Percentiles rank a stretch among this genome's conserved stretches.
phyloP scores from a whole-genome alignment of 35 echinoderm and acorn worm species.

The Ophioderma brevispina region DNA sequence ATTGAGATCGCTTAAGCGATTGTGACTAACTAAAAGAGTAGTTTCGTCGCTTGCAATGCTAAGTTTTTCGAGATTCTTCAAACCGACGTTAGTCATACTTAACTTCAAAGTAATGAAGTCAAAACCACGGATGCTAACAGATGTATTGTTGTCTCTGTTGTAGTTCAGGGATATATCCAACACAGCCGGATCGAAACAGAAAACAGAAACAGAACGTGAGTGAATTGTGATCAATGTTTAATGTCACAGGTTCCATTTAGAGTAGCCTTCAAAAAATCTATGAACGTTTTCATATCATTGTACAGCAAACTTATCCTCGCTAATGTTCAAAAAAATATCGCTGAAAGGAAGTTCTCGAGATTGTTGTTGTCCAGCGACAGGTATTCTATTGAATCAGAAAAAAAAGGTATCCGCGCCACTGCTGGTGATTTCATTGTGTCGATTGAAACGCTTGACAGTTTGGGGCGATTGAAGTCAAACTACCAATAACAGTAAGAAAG shows the following conservation, averaged over 20 bases:
- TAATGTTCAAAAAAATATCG: neutral
- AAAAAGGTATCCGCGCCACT: neutral
- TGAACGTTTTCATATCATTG: neutral
- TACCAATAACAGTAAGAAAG: neutral
- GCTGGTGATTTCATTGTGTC: neutral
- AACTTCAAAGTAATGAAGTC: neutral
- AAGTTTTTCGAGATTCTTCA: neutral
- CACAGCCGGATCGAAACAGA: neutral
- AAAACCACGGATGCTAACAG: neutral
- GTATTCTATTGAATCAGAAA: neutral
- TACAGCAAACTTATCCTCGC: neutral
- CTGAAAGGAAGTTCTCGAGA: neutral
- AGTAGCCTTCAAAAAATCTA: neutral
- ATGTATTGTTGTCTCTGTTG: neutral
- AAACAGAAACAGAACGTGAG: neutral
- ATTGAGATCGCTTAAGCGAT: neutral
- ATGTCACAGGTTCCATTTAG: neutral
- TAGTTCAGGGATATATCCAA: neutral
- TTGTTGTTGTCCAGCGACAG: neutral
- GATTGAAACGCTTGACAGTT: neutral
- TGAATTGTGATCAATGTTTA: neutral
- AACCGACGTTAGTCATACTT: neutral
- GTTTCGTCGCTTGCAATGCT: neutral
- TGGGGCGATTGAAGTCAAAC: neutral
- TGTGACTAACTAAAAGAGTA: neutral